Evolutionary conservation across 2,797 vertebrate genomes (phyloP), one percentile per base, ranked within the genome.

Genomic region (Parambassis ranga): DNA sequence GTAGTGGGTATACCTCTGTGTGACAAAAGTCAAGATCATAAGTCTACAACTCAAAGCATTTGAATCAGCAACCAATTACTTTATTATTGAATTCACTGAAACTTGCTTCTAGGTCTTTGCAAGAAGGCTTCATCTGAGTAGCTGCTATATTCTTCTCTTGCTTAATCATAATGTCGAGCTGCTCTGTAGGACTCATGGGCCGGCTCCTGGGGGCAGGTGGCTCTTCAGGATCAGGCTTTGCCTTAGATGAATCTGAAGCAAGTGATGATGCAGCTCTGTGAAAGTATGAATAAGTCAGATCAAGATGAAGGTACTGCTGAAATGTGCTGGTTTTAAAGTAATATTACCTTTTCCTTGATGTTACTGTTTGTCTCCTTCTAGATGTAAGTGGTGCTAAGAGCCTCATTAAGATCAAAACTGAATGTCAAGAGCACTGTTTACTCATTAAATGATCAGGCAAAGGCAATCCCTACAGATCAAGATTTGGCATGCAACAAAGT

Each of bases 1-100:
- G 71, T 97, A 98, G 79, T 96, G 87, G 60, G 64, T 75, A 57
- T 98, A 98, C 49, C 94, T 91, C 96, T 98, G 71, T 39, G 53
- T 31, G 60, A 65, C 46, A 1, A 38, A 71, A 68, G 5, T 14
- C n/a, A 39, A 46, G 43, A 48, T 30, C 1, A 55, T 19, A 6
- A 31, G 10, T 23, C 35, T 28, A 23, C 50, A 37, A 46, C 1
- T 13, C 2, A n/a, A 15, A 24, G 14, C 5, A 19, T n/a, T 47
- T 2, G 26, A 22, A 39, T 36, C 10, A 38, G 19, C 0, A 7
- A 60, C 10, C 18, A 4, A 55, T 5, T 8, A 1, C 4, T 27
- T 46, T 5, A 18, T 44, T 5, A 32, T 14, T 19, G 10, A 49
- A 46, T 65, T 55, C 10, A 36, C 10, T 36, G 72, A 93, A 13